phyloP scores from a whole-genome alignment of 2,113 vertebrate species.

The Hepsetus odoe region DNA sequence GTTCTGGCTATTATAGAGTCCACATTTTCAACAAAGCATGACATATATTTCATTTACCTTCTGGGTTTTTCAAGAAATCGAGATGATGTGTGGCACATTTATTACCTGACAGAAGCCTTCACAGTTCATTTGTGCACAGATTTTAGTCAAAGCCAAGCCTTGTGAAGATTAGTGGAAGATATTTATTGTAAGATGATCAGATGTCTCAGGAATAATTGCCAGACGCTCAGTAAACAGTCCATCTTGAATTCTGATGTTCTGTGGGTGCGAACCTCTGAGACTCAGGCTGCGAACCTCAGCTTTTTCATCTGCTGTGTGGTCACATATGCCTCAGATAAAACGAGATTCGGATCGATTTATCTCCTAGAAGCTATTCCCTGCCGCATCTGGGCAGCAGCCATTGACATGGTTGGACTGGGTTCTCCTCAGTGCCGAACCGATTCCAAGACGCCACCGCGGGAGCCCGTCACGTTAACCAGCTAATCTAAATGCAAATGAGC shows the following conservation, averaged over 20 bases:
- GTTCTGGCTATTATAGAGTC: too few relatives aligned
- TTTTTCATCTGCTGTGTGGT: conserved; percentile 31
- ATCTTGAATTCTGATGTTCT: conserved; percentile 15
- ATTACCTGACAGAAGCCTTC: neutral
- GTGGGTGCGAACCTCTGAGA: neutral
- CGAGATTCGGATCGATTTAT: conserved; percentile 50
- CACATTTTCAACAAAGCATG: too few relatives aligned
- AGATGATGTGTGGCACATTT: too few relatives aligned
- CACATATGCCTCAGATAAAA: conserved; percentile 34
- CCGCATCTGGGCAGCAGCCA: conserved; percentile 36
- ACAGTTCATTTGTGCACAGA: neutral
- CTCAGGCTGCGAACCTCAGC: neutral
- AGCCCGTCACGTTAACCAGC: conserved; percentile 46
- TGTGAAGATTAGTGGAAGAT: neutral
- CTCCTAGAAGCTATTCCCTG: conserved; percentile 26
- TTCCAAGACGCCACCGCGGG: conserved; percentile 33
- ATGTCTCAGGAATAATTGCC: neutral
- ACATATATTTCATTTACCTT: too few relatives aligned
- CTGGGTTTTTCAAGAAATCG: too few relatives aligned
- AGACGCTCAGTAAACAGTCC: neutral
- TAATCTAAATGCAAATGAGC: conserved; percentile 62
- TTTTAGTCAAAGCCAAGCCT: neutral
- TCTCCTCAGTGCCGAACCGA: conserved; percentile 30
- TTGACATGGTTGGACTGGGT: conserved; percentile 31
- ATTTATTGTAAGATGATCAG: neutral